phyloP scores from a whole-genome alignment of 2,113 vertebrate species.

The Pachyramphus minor region DNA sequence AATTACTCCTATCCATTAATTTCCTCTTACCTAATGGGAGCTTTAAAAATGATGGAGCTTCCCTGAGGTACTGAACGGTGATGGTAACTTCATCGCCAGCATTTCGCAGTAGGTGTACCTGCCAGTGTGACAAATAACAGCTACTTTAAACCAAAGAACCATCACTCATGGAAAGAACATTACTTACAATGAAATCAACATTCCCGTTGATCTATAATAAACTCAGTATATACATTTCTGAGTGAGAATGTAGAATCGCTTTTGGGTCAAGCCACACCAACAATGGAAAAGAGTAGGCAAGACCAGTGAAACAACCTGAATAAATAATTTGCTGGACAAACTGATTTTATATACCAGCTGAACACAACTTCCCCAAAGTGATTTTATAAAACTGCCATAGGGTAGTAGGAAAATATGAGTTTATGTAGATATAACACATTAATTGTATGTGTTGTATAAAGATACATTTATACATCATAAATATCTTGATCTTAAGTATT shows the following conservation, averaged over 20 bases:
- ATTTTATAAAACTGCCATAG: background rate
- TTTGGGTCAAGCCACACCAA: background rate
- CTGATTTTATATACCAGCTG: background rate
- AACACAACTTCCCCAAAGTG: background rate
- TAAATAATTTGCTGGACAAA: background rate
- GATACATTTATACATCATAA: background rate
- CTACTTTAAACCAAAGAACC: constrained; percentile 32
- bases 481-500: background rate
- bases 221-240: background rate
- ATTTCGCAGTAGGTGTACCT: constrained; percentile 92
- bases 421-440: background rate
- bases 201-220: background rate
- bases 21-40: constrained; percentile 87
- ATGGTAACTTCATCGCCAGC: constrained; percentile 93
- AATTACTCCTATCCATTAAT: background rate
- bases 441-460: background rate
- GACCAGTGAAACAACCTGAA: background rate
- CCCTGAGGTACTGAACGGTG: constrained; percentile 91
- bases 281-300: background rate
- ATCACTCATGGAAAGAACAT: background rate
- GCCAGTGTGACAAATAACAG: constrained; percentile 62
- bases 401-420: background rate
- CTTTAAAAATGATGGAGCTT: constrained; percentile 92
- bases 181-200: background rate
- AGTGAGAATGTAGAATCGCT: background rate